phyloP scores from a whole-genome alignment of 2,888 invertebrate species.

The Teleogryllus oceanicus region DNA sequence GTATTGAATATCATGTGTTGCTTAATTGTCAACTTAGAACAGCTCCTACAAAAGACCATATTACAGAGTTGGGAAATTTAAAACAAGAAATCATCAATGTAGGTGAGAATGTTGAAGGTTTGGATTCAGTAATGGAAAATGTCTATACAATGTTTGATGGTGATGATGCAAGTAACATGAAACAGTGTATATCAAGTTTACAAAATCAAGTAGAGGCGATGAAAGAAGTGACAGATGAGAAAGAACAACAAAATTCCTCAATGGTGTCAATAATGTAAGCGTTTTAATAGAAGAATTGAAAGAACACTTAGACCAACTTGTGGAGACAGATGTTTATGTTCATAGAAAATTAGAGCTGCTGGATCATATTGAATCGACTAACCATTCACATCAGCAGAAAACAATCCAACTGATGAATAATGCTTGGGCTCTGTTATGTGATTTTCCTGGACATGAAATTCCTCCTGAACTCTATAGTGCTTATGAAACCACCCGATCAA shows the following conservation, averaged over 20 bases:
- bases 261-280: constrained; percentile 59
- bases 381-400: constrained; percentile 60
- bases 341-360: constrained; percentile 65
- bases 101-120: constrained; percentile 57
- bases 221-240: constrained; percentile 62
- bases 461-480: constrained; percentile 64
- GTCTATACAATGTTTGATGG: constrained; percentile 51
- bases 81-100: constrained; percentile 64
- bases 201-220: constrained; percentile 68
- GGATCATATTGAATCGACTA: constrained; percentile 66
- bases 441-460: constrained; percentile 66
- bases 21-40: constrained; percentile 56
- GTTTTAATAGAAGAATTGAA: constrained; percentile 52
- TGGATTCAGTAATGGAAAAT: constrained; percentile 54
- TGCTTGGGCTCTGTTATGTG: constrained; percentile 61
- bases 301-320: constrained; percentile 54
- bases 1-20: constrained; percentile 75
- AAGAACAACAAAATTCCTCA: constrained; percentile 60
- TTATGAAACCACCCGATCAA: constrained; percentile 61
- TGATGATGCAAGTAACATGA: constrained; percentile 50
- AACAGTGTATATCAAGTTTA: constrained; percentile 57
- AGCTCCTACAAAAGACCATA: constrained; percentile 49
- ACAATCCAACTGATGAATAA: constrained; percentile 60
- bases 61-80: constrained; percentile 43
- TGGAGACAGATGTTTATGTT: constrained; percentile 62